Evolutionary conservation across 2,888 invertebrate species (phyloP), one percentile per base, ranked within the genome.

Genomic region (Tenodera sinensis): DNA sequence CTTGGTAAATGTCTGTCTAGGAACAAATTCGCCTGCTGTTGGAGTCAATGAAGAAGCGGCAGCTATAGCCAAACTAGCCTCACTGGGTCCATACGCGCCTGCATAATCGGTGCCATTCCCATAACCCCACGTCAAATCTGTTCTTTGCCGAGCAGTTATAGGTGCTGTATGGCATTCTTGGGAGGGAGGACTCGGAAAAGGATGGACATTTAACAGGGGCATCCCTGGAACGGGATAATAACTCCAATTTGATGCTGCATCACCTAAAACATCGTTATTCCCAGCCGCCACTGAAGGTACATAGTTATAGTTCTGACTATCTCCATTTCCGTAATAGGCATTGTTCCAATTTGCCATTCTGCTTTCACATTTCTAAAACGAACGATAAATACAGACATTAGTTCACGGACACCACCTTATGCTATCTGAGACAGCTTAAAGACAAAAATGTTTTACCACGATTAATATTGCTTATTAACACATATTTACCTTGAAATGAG

Each of bases 11-110:
- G 71, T 28, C 15, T 87, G 28, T 82, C 90, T 89, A 3, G 95
- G 95, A 91, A 95, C 93, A 93, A 95, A 95, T 92, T 95, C 95
- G 90, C 93, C 94, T 28, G 95, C 95, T 84, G 94, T 95, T 25
- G 95, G 93, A 89, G 95, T 95, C 83, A 95, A 93, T 91, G 94
- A 95, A 82, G 95, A 95, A 91, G 86, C 28, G 8, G 89, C 86
- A 27, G 89, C 88, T 15, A 89, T 42, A 28, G 88, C 84, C 34
- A 89, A 71, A 81, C 86, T 87, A 4, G 81, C 85, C 15, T 89
- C 89, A 71, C 81, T 86, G 84, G 85, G 88, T 28, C 84, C 25
- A 25, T 81, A 28, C 1, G 30, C 30, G 27, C 28, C 71, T 3
- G 47, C 47, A 84, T 27, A 83, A 9, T 28, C 30, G 20, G 27